Evolutionary conservation across 2,113 vertebrate species (phyloP).

Genomic region (Malaclemys terrapin): DNA sequence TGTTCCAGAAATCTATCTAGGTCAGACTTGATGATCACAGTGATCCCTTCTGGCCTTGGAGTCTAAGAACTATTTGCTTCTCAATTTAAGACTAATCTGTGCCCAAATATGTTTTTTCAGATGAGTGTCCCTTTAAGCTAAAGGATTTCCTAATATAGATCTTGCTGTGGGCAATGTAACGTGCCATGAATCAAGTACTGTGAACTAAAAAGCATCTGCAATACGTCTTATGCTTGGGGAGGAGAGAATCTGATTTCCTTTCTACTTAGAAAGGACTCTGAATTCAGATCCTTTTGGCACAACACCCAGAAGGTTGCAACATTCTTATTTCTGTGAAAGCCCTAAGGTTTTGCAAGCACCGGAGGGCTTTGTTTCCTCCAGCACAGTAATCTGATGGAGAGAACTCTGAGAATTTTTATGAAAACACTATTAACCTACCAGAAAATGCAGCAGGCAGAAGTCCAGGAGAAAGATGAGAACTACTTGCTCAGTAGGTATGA

Average conservation of each 20-base stretch:
- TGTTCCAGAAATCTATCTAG: background rate
- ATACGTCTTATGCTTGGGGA: background rate
- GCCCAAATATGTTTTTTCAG: background rate
- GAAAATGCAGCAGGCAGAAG: background rate
- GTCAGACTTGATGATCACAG: background rate
- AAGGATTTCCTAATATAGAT: background rate
- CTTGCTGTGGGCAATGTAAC: background rate
- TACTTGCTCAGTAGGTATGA: background rate
- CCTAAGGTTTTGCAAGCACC: background rate
- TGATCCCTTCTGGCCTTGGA: background rate
- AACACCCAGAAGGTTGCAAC: background rate
- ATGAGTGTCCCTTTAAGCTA: background rate
- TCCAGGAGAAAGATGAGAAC: background rate
- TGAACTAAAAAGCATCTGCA: background rate
- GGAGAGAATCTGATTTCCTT: background rate
- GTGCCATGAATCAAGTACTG: background rate
- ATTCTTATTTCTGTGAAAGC: background rate
- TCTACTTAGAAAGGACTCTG: background rate
- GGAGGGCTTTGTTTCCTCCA: background rate
- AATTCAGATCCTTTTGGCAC: background rate
- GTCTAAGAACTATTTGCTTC: background rate
- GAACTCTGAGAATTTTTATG: background rate
- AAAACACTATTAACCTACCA: slow-evolving; percentile 5
- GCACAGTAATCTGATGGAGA: accelerated
- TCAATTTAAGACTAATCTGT: background rate